Evolutionary conservation across 2,888 invertebrate genomes (phyloP).

Genomic region (Saturnia pavonia): DNA sequence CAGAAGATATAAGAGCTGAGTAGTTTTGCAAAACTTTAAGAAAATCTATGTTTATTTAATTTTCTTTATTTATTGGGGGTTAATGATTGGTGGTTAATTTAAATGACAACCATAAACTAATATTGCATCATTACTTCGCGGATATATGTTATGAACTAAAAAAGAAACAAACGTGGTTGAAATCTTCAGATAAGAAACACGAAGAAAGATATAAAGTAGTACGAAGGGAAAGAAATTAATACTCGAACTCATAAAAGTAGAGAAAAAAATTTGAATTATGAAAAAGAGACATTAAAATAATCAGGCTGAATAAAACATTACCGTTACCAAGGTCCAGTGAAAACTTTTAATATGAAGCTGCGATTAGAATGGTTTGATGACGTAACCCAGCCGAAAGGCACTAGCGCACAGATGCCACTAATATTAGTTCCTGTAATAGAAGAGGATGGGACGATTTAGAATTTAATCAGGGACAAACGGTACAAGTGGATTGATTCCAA

Average conservation of each 20-base stretch:
- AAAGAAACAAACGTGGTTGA: background rate
- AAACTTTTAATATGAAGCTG: conserved; percentile 7
- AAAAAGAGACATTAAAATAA: background rate
- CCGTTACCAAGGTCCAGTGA: background rate
- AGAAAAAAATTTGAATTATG: background rate
- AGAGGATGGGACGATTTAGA: conserved; percentile 45
- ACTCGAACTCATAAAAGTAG: background rate
- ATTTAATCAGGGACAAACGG: conserved; percentile 49
- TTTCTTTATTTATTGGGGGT: no score
- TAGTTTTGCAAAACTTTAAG: no score
- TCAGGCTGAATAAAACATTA: background rate
- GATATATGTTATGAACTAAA: no score
- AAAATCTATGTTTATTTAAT: no score
- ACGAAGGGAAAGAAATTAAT: background rate
- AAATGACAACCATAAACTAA: no score
- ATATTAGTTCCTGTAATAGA: conserved; percentile 49
- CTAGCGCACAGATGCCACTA: conserved; percentile 54
- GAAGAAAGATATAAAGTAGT: background rate
- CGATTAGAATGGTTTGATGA: conserved; percentile 12
- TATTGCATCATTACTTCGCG: no score
- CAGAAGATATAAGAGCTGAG: no score
- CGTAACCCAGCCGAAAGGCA: conserved; percentile 17
- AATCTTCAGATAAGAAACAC: background rate
- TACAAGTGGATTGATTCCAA: conserved; percentile 34
- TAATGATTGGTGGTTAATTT: no score